phyloP scores from a whole-genome alignment of 2,113 vertebrate species.

The Ochotona curzoniae region DNA sequence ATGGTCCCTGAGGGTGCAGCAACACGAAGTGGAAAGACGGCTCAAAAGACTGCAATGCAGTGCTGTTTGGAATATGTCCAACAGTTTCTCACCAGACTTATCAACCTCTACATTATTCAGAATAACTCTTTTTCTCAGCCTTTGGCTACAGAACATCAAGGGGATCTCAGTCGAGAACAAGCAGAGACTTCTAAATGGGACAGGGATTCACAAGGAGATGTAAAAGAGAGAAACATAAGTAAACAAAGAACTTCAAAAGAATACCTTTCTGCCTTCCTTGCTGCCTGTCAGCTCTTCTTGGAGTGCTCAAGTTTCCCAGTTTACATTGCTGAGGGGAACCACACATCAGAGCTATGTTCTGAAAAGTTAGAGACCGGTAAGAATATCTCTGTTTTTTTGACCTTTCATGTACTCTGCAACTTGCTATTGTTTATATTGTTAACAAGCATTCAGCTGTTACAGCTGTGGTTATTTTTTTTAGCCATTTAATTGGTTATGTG shows the following conservation, averaged over 20 bases:
- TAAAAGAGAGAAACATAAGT: conserved; percentile 81
- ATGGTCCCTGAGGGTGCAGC: conserved; percentile 77
- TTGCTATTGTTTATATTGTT: not conserved
- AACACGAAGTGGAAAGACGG: conserved; percentile 85
- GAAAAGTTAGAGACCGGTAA: conserved; percentile 90
- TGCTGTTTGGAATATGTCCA: conserved; percentile 97
- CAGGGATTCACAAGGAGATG: conserved; percentile 79
- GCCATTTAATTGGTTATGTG: not conserved
- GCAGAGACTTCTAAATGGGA: conserved; percentile 84
- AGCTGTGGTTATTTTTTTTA: not conserved
- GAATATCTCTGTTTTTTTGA: conserved; percentile 34
- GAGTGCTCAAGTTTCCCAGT: conserved; percentile 99
- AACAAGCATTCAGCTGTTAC: not conserved
- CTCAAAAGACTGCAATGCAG: conserved; percentile 98
- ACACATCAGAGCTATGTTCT: conserved; percentile 89
- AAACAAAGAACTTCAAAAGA: conserved; percentile 87
- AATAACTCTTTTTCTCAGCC: conserved; percentile 78
- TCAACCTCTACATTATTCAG: conserved; percentile 92
- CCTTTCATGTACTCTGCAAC: not conserved
- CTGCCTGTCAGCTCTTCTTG: conserved; percentile 97
- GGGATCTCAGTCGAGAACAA: conserved; percentile 76
- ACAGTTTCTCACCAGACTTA: conserved; percentile 94
- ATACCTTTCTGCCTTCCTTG: conserved; percentile 93
- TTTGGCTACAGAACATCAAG: conserved; percentile 81
- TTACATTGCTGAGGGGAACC: conserved; percentile 97